Evolutionary conservation across 2,888 invertebrate species (phyloP).

Genomic region (Machimus rusticus): DNA sequence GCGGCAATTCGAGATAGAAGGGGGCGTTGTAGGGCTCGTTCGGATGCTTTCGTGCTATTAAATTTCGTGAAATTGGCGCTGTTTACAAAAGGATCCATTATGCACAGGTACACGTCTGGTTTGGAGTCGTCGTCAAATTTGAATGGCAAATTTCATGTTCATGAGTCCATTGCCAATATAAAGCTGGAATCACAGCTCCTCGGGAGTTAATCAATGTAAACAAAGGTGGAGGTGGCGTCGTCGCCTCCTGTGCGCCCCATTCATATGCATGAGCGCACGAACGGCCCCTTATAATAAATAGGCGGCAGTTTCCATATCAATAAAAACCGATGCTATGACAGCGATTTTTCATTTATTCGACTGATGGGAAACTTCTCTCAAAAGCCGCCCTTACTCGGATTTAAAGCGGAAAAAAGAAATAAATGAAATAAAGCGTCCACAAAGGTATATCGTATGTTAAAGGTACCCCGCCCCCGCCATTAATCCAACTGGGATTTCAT

Average conservation of each 20-base stretch:
- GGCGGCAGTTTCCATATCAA: not conserved
- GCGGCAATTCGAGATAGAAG: not conserved
- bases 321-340: not conserved
- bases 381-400: not conserved
- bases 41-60: not conserved
- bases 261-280: not conserved
- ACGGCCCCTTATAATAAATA: not conserved
- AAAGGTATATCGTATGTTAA: not conserved
- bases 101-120: not conserved
- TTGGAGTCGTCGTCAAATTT: not conserved
- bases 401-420: not conserved
- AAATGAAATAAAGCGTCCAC: not conserved
- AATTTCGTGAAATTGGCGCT: not conserved
- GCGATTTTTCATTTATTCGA: not conserved
- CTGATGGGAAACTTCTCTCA: not conserved
- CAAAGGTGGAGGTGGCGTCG: not conserved
- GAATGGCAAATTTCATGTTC: not conserved
- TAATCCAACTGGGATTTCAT: not conserved
- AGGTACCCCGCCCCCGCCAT: not conserved
- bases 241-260: not conserved
- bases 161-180: not conserved
- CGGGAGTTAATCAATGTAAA: not conserved
- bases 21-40: not conserved
- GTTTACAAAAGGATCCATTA: not conserved
- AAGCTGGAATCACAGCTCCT: not conserved